Percentiles rank a stretch among this genome's conserved stretches.
These are phyloP conservation scores for Schizothorax lantsangensis DNA, from an alignment of 2,797 vertebrate genomes.

Conservation along the genomic window DNA sequence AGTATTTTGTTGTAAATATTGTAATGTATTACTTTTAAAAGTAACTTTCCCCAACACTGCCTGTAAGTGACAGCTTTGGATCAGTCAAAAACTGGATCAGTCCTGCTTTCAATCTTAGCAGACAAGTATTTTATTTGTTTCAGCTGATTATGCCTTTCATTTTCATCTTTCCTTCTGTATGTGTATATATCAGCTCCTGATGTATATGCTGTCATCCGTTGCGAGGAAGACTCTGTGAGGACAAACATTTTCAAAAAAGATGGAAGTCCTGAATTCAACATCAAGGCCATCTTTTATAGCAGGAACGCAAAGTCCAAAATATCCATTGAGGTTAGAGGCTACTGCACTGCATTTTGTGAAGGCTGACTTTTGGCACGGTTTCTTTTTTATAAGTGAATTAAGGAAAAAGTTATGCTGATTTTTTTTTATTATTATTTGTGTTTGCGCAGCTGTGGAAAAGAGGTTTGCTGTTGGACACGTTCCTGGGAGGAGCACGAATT, in stretches of 20 bases:
- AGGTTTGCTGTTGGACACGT: constrained; percentile 75
- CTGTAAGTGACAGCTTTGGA: not conserved
- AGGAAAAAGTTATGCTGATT: not conserved
- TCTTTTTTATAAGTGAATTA: not conserved
- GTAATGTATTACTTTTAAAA: too few relatives aligned
- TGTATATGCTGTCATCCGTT: constrained; percentile 78
- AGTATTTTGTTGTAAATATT: too few relatives aligned
- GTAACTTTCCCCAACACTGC: too few relatives aligned
- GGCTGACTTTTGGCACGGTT: not conserved
- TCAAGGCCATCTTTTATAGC: constrained; percentile 82
- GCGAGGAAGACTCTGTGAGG: constrained; percentile 73
- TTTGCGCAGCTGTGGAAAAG: constrained; percentile 76
- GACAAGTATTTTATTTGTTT: not conserved
- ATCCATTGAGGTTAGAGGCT: constrained; percentile 75
- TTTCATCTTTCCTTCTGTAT: not conserved
- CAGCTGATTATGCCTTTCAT: not conserved
- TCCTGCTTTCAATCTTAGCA: not conserved
- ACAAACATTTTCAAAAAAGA: constrained; percentile 74
- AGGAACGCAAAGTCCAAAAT: constrained; percentile 72
- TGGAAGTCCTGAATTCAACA: constrained; percentile 79
- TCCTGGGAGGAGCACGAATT: constrained; percentile 74
- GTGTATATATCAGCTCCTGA: constrained; percentile 71
- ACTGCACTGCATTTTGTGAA: not conserved
- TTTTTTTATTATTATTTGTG: constrained; percentile 7
- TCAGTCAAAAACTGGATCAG: not conserved